Base-by-base conservation (phyloP, 2,113 vertebrate species). In the Coreoperca whiteheadi region DNA sequence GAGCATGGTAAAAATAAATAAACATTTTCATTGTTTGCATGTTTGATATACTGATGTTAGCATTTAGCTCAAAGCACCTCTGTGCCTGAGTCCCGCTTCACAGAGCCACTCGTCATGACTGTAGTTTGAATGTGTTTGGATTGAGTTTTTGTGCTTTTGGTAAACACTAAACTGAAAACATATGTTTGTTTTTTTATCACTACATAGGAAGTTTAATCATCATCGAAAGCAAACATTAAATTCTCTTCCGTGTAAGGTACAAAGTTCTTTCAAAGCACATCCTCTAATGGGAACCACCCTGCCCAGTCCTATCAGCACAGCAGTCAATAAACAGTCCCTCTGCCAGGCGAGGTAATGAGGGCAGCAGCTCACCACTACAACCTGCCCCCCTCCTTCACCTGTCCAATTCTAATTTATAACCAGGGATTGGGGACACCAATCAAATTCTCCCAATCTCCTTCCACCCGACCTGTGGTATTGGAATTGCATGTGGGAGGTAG, bases 301-400 rank as follows among this genome's bases (percentile, higher is more conserved):
- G 67, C 25, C 25, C 56, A 53, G 37, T 34, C 57, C 63, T 43
- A 57, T 79, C 70, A 54, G 81, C 82, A 57, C 77, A 79, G 64
- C 77, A 64, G 79, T 83, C 82, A 77, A 72, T 73, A 85, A 87
- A 79, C 82, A 74, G 21, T 79, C 72, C 37, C 46, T 77, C 48
- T 68, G 64, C 82, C 79, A 60, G 69, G 39, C 23, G 21, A 53
- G 41, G 68, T 83, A 90, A 88, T 80, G 68, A 89, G 61, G 66
- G 39, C 85, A 77, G 73, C 78, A 48, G 77, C 82, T 79, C 74
- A 59, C 54, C 61, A 28, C 43, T 70, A 25, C 74, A 41, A 14
- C 69, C 57, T 68, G 28, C 65, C 66, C 37, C 70, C 32, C 74
- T 34, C 10, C 25, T 48, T 63, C 37, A 28, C n/a, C 30, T 4